Conservation (phyloP, 2,113 vertebrate species). For the Bostrychus sinensis region DNA sequence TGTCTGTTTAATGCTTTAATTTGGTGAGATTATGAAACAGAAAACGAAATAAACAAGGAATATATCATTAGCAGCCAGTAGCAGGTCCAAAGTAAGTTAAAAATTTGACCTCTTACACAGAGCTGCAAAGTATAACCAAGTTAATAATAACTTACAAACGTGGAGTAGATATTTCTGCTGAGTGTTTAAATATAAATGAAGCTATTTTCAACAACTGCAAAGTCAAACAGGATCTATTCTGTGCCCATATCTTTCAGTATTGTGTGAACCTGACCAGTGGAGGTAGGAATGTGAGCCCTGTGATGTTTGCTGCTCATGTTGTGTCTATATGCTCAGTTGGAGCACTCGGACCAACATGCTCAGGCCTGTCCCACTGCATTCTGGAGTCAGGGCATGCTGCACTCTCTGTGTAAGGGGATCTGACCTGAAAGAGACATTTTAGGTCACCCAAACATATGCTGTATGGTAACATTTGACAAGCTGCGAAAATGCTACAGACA, state of each 20-base stretch:
- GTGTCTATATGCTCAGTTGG: constrained; percentile 27
- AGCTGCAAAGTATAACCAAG: too few species aligned
- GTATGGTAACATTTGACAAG: too few species aligned
- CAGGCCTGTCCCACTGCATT: constrained; percentile 37
- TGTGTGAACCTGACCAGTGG: neutral
- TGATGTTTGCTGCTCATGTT: constrained; percentile 35
- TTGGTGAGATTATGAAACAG: too few species aligned
- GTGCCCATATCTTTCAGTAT: neutral
- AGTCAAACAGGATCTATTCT: neutral
- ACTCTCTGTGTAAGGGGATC: neutral
- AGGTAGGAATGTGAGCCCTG: constrained; percentile 5
- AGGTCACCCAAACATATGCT: neutral
- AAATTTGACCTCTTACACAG: too few species aligned
- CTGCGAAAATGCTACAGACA: too few species aligned
- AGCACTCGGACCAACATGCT: constrained; percentile 29
- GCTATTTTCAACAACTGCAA: neutral
- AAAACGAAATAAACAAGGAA: too few species aligned
- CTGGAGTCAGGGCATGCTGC: constrained; percentile 1
- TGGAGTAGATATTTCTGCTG: too few species aligned
- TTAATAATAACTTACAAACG: too few species aligned
- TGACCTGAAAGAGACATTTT: neutral
- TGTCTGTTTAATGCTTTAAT: too few species aligned
- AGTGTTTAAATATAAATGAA: too few species aligned
- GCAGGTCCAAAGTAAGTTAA: too few species aligned
- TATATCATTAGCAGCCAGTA: too few species aligned